phyloP scores from a whole-genome alignment of 1,140 invertebrate genomes.

The Drosophila takahashii region DNA sequence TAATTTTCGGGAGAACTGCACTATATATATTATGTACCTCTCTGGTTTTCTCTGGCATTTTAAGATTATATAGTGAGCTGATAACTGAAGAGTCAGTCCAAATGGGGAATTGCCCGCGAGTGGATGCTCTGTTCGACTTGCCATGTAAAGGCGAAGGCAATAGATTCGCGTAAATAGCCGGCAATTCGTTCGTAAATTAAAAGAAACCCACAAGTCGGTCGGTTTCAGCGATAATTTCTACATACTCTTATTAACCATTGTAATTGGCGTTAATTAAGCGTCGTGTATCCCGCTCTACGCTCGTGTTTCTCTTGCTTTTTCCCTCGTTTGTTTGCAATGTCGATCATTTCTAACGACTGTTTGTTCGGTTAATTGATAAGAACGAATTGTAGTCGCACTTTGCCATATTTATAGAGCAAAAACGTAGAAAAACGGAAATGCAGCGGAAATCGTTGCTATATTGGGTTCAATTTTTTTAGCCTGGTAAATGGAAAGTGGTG shows the following conservation, averaged over 20 bases:
- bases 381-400: slow-evolving; percentile 38
- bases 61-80: slow-evolving; percentile 34
- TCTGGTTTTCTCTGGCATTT: slow-evolving; percentile 10
- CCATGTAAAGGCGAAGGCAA: slow-evolving; percentile 23
- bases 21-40: not conserved
- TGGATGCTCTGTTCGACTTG: slow-evolving; percentile 46
- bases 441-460: slow-evolving; percentile 15
- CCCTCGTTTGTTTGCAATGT: slow-evolving; percentile 6
- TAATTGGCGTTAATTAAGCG: slow-evolving; percentile 78
- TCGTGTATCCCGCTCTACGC: slow-evolving; percentile 19
- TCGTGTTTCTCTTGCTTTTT: slow-evolving; percentile 26
- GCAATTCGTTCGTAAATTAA: slow-evolving; percentile 26
- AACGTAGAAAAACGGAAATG: slow-evolving; percentile 33
- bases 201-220: slow-evolving; percentile 31
- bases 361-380: slow-evolving; percentile 74
- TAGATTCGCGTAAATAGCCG: slow-evolving; percentile 29
- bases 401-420: slow-evolving; percentile 11
- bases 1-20: not conserved
- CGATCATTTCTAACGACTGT: slow-evolving; percentile 37
- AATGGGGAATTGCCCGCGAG: slow-evolving; percentile 51
- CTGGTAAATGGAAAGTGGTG: not conserved
- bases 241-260: slow-evolving; percentile 70
- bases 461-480: not conserved
- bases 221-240: slow-evolving; percentile 53
- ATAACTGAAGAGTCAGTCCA: slow-evolving; percentile 60